Evolutionary conservation across 2,797 vertebrate genomes (phyloP).

Genomic region (Morus bassanus): DNA sequence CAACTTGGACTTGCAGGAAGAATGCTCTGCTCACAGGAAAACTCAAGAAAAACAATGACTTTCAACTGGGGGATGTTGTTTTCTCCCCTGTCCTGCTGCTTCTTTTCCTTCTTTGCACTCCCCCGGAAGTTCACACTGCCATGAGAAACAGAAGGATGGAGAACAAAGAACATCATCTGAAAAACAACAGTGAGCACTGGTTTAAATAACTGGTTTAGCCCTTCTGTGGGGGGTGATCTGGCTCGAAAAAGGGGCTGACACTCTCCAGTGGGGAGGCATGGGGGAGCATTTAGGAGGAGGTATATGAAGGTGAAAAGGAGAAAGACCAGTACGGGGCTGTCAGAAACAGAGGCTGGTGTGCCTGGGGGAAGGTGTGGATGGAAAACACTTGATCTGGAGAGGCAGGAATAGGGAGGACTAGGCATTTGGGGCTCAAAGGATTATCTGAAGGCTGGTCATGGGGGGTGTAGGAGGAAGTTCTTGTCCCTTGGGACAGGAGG

Average conservation of each 20-base stretch:
- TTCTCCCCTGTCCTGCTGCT: background rate
- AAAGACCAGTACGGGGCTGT: background rate
- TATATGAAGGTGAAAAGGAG: background rate
- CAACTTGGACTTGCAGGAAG: background rate
- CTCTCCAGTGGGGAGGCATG: rapidly evolving
- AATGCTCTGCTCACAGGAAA: background rate
- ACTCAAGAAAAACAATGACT: background rate
- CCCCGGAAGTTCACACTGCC: background rate
- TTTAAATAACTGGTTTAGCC: background rate
- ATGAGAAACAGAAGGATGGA: background rate
- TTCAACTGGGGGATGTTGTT: background rate
- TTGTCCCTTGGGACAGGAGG: background rate
- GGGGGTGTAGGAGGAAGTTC: background rate
- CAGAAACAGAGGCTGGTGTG: background rate
- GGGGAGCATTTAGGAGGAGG: background rate
- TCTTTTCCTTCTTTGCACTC: background rate
- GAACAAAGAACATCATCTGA: background rate
- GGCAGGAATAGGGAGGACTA: background rate
- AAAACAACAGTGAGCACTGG: background rate
- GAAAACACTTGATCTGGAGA: background rate
- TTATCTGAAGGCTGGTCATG: background rate
- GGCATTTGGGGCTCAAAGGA: background rate
- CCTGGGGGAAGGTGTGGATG: background rate
- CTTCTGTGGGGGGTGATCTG: background rate
- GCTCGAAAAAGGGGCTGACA: rapidly evolving